Conservation (phyloP, 2,113 vertebrate genomes). For the Reinhardtius hippoglossoides region DNA sequence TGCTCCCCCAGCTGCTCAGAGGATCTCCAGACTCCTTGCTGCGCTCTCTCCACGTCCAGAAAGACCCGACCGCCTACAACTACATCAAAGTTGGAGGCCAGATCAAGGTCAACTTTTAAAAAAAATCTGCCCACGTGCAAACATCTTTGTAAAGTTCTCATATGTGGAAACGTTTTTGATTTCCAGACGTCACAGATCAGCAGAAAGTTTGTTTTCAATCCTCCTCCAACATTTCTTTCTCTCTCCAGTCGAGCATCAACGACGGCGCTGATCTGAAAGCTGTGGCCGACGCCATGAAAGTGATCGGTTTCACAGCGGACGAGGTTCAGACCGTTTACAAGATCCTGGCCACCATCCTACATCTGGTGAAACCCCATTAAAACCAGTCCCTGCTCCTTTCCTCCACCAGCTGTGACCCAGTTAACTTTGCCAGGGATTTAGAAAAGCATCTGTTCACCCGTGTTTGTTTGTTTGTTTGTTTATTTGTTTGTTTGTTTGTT, state of each 20-base stretch:
- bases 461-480: too few species aligned
- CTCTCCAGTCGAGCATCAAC: slow-evolving; percentile 88
- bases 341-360: slow-evolving; percentile 93
- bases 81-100: slow-evolving; percentile 91
- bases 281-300: slow-evolving; percentile 96
- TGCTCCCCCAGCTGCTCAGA: slow-evolving; percentile 88
- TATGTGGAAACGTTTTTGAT: too few species aligned
- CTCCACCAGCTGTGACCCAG: too few species aligned
- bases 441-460: neutral
- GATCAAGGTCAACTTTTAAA: slow-evolving; percentile 84
- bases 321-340: slow-evolving; percentile 96
- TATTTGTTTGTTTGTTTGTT: too few species aligned
- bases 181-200: too few species aligned
- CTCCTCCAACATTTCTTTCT: neutral
- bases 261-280: slow-evolving; percentile 93
- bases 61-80: slow-evolving; percentile 88
- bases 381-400: too few species aligned
- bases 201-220: neutral
- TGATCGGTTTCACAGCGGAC: slow-evolving; percentile 95
- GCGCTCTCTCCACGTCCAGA: slow-evolving; percentile 91
- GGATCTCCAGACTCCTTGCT: slow-evolving; percentile 92
- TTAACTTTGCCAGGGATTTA: too few species aligned
- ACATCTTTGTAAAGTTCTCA: too few species aligned
- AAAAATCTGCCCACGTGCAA: too few species aligned
- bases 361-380: slow-evolving; percentile 86